phyloP scores from a whole-genome alignment of 2,113 vertebrate genomes.

The Orientallactaga bullata region DNA sequence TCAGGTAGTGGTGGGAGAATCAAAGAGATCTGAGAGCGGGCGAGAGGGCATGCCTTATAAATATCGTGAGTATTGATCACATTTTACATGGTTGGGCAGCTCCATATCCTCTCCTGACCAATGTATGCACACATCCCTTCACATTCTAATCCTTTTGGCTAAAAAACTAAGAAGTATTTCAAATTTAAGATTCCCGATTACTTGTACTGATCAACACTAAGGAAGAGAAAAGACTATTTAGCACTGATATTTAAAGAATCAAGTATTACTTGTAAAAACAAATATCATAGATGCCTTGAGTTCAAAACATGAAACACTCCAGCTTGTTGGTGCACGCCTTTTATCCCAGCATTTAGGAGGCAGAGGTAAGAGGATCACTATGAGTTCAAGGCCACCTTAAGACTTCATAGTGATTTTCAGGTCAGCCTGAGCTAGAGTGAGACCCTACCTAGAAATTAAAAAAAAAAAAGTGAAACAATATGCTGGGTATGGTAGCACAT shows the following conservation, averaged over 20 bases:
- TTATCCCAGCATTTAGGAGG: too few relatives aligned
- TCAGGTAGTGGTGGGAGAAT: neutral
- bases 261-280: neutral
- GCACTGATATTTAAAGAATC: neutral
- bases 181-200: neutral
- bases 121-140: neutral
- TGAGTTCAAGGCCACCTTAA: too few relatives aligned
- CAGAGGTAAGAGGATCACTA: too few relatives aligned
- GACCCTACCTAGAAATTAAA: too few relatives aligned
- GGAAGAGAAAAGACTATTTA: neutral
- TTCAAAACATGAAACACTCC: neutral
- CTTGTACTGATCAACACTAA: neutral
- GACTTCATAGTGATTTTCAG: too few relatives aligned
- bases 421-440: too few relatives aligned
- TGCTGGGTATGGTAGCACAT: neutral
- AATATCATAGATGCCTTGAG: neutral
- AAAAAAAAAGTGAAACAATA: too few relatives aligned
- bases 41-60: neutral
- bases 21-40: neutral
- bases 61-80: neutral
- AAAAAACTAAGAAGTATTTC: neutral
- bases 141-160: neutral
- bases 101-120: neutral
- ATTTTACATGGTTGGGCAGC: neutral
- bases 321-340: too few relatives aligned